These are phyloP conservation scores for Odontocerum albicorne DNA, from an alignment of 2,888 invertebrate genomes.

Conservation along the genomic window DNA sequence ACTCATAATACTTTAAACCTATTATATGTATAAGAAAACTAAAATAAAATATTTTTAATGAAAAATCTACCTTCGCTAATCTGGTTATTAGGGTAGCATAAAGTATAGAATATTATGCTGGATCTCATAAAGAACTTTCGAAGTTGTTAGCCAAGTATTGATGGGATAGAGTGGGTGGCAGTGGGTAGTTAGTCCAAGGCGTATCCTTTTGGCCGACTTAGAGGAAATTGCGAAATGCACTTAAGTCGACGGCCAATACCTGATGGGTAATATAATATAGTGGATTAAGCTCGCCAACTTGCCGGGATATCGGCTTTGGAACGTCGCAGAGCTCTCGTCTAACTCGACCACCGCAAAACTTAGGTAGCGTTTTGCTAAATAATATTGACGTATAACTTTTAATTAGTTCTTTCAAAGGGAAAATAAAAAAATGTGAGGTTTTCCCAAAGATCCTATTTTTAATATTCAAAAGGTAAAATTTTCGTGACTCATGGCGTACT, in stretches of 20 bases:
- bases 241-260: conserved; percentile 37
- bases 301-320: conserved; percentile 17
- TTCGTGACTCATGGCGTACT: too few species aligned
- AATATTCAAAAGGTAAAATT: too few species aligned
- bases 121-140: conserved; percentile 2
- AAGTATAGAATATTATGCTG: background rate
- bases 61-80: background rate
- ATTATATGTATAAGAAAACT: too few species aligned
- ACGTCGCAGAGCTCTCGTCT: conserved; percentile 24
- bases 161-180: conserved; percentile 11
- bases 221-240: conserved; percentile 37
- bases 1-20: too few species aligned
- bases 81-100: background rate
- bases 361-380: too few species aligned
- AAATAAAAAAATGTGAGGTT: too few species aligned
- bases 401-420: too few species aligned
- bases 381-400: too few species aligned
- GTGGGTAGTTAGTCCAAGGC: background rate
- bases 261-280: conserved; percentile 36
- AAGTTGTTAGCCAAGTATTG: conserved; percentile 14
- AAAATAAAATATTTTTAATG: too few species aligned
- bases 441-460: too few species aligned
- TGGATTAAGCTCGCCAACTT: conserved; percentile 30
- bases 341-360: conserved; percentile 25
- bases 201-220: conserved; percentile 22